Base-by-base conservation (phyloP, 2,888 invertebrate species). In the Poecilobothrus nobilitatus region DNA sequence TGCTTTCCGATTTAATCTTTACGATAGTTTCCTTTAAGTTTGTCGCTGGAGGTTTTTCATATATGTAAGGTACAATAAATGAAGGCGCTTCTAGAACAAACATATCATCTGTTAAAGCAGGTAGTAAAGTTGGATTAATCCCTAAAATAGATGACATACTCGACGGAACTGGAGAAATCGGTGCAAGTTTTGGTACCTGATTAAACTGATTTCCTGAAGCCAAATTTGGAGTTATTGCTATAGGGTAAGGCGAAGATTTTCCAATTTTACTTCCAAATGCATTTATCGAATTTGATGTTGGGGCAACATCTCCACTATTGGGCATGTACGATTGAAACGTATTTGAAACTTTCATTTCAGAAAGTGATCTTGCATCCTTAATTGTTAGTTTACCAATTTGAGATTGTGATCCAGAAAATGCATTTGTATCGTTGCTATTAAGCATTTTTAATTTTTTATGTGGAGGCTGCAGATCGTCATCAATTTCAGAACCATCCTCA, bases 1-100 rank as follows among this genome's bases (percentile, higher is more conserved):
- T 85, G 44, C 86, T 84, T 74, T 86, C 86, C 69, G 84, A 84
- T 73, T 84, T 87, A 71, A 85, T 82, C 74, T 86, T 84, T 53
- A 84, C 84, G 41, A 92, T 86, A 78, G 89, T 89, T 73, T 90
- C 88, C 78, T 88, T 89, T 72, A 94, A 86, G 69, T 90, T 89
- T 75, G 90, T 89, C 7, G 89, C 80, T 1, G 94, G 92, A 12
- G 94, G 92, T 79, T 94, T 94, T 79, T 95, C 94, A 81, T 94
- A 94, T 27, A 95, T 92, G 79, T 95, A 95, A 66, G 95, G 95
- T 74, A 95, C 94, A 78, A 95, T 94, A 78, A 95, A 94, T 27
- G 94, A 94, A 8, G 95, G 94, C 37, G 94, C 94, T 81, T 95
- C 94, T 12, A 95, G 90, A 15, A 95, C 94, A 79, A 91, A 94